Conservation (phyloP, 2,888 invertebrate species). For the Hirtodrosophila cameraria region DNA sequence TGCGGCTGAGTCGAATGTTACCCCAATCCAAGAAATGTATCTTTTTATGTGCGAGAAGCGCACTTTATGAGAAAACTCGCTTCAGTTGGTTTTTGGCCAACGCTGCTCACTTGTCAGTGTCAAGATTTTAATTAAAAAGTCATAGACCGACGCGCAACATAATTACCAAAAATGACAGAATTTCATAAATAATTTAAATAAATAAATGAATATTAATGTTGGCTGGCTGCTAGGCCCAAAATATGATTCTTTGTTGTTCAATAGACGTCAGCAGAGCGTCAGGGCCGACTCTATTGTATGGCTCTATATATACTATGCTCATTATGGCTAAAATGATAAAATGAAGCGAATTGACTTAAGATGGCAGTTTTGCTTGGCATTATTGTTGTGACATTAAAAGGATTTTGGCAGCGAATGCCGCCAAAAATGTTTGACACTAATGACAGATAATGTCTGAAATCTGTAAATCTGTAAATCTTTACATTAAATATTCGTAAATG, state of each 20-base stretch:
- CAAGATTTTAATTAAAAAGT: conserved; percentile 66
- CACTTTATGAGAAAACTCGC: conserved; percentile 22
- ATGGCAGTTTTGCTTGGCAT: conserved; percentile 1
- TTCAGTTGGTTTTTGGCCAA: neutral
- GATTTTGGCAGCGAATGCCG: conserved; percentile 37
- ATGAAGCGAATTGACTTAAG: conserved; percentile 58
- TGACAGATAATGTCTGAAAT: conserved; percentile 62
- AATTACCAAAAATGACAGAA: conserved; percentile 61
- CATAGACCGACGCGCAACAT: conserved; percentile 51
- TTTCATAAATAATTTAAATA: conserved; percentile 57
- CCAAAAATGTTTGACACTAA: conserved; percentile 65
- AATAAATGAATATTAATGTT: conserved; percentile 78
- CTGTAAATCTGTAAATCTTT: conserved; percentile 34
- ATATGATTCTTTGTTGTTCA: conserved; percentile 14
- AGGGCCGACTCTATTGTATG: conserved; percentile 15
- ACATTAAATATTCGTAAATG: conserved; percentile 58
- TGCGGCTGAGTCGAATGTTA: conserved; percentile 12
- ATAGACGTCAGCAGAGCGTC: conserved; percentile 37
- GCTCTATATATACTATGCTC: too few species aligned
- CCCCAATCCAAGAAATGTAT: conserved; percentile 1
- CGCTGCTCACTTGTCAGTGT: conserved; percentile 21
- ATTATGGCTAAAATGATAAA: conserved; percentile 52
- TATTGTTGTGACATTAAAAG: conserved; percentile 61
- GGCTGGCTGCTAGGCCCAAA: conserved; percentile 1
- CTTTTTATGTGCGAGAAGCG: conserved; percentile 32